A percentile compares a stretch with the other conserved stretches of the same genome.
phyloP scores from a whole-genome alignment of 1,140 invertebrate species.

The Parapsyche elsis region DNA sequence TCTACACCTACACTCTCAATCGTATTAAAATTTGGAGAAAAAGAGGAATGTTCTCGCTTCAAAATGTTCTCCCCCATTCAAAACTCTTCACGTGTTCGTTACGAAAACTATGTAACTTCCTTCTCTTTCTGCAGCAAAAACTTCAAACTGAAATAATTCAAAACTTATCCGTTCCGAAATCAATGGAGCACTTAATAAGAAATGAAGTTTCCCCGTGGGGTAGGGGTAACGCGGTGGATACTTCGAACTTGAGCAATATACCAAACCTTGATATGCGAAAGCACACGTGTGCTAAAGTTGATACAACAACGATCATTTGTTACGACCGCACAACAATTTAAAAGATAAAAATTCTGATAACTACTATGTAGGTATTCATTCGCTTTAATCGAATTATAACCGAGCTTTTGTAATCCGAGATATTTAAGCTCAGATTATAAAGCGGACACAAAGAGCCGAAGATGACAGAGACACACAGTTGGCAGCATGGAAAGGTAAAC shows the following conservation, averaged over 20 bases:
- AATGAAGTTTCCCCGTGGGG: constrained; percentile 38
- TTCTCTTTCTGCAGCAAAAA: neutral
- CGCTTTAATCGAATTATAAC: too few species aligned
- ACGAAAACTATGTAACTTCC: too few species aligned
- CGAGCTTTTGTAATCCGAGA: too few species aligned
- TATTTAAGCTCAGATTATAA: too few species aligned
- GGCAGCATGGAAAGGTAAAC: constrained; percentile 10
- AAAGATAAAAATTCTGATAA: too few species aligned
- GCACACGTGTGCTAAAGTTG: neutral
- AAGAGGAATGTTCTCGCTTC: too few species aligned
- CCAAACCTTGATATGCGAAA: neutral
- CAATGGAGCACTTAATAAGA: constrained; percentile 52
- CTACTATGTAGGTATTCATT: too few species aligned
- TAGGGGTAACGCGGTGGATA: constrained; percentile 17
- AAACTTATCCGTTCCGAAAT: constrained; percentile 49
- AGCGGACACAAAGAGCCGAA: too few species aligned
- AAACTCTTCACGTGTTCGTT: too few species aligned
- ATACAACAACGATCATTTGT: neutral
- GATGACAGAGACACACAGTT: neutral
- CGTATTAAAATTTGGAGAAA: too few species aligned
- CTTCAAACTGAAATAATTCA: constrained; percentile 52
- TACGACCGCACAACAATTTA: too few species aligned
- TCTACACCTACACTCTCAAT: neutral
- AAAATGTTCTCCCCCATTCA: too few species aligned
- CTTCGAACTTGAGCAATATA: constrained; percentile 47